Base-by-base conservation (phyloP, 1,140 invertebrate species). In the Brachionus asplanchnoidis region DNA sequence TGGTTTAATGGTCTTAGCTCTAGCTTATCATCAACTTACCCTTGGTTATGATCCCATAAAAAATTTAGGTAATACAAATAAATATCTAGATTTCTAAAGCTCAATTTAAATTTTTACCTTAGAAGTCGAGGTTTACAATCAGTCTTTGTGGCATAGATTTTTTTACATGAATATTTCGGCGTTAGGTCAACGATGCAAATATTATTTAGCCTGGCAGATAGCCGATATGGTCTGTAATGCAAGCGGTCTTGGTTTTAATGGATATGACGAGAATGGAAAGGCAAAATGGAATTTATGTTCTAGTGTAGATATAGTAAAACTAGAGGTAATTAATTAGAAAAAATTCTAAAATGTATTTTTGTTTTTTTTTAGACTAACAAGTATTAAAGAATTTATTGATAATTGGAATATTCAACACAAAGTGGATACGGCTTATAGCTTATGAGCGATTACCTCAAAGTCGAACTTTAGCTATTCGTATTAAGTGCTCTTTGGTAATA, bases 191-290 rank as follows among this genome's bases (percentile, higher is more conserved):
- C 44, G 91, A 93, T 23, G 95, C 88, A 98, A 97, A 90, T 98
- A 98, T 91, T 98, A 98, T 90, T 95, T 97, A 88, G 97, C 96
- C 3, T 99, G 97, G 96, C 91, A 87, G 87, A 86, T 87, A 90
- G 95, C 95, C 8, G 97, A 98, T 89, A 94, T 95, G 0, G 94
- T 97, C 86, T 97, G 95, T 88, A 97, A 98, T 89, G 94, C 95
- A 87, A 94, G 94, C 7, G 97, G 97, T 1, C 92, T 98, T 85
- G 96, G 96, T 9, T 97, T 95, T 88, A 94, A 93, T 87, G 95
- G 95, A 0, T 95, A 93, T 87, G 92, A 93, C 86, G 90, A 92
- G 93, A 85, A 79, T 26, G 40, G 53, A 14, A 94, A 94, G 28
- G 87, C 89, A 1, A 89, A 89, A 82, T 99, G 96, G 96, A 94